These are phyloP conservation scores for Lamprologus lemairii DNA, from an alignment of 2,113 vertebrate genomes.

Conservation along the genomic window DNA sequence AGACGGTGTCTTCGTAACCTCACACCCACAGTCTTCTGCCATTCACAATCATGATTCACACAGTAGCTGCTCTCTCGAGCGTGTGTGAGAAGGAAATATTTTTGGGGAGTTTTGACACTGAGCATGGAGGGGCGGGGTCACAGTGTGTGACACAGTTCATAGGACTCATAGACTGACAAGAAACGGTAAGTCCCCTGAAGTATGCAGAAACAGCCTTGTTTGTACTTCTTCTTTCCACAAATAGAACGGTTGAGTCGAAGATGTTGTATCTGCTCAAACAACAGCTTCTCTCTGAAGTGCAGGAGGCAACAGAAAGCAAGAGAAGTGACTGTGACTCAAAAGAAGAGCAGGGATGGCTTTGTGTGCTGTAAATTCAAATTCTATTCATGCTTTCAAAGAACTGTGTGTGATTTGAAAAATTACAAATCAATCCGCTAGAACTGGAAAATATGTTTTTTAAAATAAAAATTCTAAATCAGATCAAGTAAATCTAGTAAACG, in stretches of 20 bases:
- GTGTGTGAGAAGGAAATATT: not conserved
- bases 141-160: not conserved
- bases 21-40: not conserved
- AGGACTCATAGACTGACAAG: not conserved
- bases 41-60: not conserved
- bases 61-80: not conserved
- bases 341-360: not conserved
- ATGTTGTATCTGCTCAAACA: not conserved
- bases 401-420: not conserved
- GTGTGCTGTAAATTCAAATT: not conserved
- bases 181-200: not conserved
- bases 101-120: not conserved
- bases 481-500: not conserved
- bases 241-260: not conserved
- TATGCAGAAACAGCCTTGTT: not conserved
- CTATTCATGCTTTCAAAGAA: conserved; percentile 28
- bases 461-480: not conserved
- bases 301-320: not conserved
- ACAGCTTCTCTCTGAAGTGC: not conserved
- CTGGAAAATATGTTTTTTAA: not conserved
- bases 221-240: conserved; percentile 24
- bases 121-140: not conserved
- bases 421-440: not conserved
- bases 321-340: not conserved
- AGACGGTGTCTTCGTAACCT: not conserved